Evolutionary conservation across 2,797 vertebrate species (phyloP).

Genomic region (Dromococcyx pavoninus): DNA sequence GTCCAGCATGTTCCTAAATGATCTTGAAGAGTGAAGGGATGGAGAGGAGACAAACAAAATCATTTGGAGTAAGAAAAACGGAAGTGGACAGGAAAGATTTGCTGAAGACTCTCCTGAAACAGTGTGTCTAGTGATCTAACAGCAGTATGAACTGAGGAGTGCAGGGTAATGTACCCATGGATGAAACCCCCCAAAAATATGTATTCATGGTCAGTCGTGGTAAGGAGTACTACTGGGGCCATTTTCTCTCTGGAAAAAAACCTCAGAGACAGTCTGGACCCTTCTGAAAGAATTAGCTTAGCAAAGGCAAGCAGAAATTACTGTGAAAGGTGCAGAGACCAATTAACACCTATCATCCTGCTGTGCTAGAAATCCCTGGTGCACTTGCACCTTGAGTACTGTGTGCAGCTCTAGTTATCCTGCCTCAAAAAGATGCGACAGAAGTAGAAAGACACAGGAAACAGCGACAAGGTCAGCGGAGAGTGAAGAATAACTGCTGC

Average conservation of each 20-base stretch:
- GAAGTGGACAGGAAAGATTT: neutral
- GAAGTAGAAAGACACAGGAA: constrained; percentile 24
- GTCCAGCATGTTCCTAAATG: neutral
- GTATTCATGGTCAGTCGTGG: neutral
- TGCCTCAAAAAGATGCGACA: neutral
- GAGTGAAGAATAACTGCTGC: neutral
- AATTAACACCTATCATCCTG: neutral
- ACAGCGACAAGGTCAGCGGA: neutral
- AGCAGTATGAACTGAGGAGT: neutral
- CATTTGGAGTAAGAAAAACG: neutral
- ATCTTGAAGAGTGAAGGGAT: neutral
- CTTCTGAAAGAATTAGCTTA: neutral
- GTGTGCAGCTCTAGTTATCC: constrained; percentile 6
- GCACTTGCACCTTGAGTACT: neutral
- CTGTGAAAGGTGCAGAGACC: neutral
- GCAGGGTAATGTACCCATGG: neutral
- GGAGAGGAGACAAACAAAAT: neutral
- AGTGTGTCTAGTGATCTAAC: neutral
- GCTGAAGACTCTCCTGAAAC: neutral
- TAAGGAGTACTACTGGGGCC: neutral
- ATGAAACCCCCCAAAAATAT: neutral
- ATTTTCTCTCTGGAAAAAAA: neutral
- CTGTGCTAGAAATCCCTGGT: neutral
- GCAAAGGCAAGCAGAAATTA: neutral
- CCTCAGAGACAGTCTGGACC: neutral